phyloP scores from a whole-genome alignment of 2,797 vertebrate species.

The Xerus rutilus region DNA sequence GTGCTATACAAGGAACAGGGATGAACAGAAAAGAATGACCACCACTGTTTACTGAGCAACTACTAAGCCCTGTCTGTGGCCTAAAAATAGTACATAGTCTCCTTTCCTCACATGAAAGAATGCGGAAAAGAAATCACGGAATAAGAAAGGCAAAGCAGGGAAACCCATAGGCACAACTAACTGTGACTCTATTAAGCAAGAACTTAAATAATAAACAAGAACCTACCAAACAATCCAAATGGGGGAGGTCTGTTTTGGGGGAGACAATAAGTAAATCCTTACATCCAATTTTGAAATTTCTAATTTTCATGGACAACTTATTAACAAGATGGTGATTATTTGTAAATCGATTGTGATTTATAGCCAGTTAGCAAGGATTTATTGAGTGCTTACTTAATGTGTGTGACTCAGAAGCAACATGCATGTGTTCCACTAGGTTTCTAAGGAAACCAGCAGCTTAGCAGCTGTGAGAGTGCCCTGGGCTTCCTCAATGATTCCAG shows the following conservation, averaged over 20 bases:
- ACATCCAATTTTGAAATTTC: conserved; percentile 11
- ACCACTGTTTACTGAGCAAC: not conserved
- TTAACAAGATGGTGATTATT: not conserved
- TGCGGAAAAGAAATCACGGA: not conserved
- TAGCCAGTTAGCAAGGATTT: conserved; percentile 16
- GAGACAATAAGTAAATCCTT: not conserved
- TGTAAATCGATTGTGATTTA: conserved; percentile 31
- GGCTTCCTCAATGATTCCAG: not conserved
- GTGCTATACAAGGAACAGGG: not conserved
- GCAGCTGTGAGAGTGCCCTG: not conserved
- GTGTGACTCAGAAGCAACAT: not conserved
- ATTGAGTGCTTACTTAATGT: not conserved
- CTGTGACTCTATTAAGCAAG: not conserved
- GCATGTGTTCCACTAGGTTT: not conserved
- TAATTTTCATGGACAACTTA: not conserved
- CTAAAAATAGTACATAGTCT: not conserved
- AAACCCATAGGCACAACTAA: not conserved
- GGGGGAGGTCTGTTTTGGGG: not conserved
- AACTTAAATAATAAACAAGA: conserved; percentile 27
- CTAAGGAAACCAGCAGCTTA: not conserved
- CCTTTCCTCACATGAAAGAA: not conserved
- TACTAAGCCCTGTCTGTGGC: not conserved
- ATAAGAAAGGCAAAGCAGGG: not conserved
- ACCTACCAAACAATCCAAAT: not conserved
- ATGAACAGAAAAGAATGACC: not conserved